These are phyloP conservation scores for Piprites chloris DNA, from an alignment of 2,113 vertebrate genomes.

Conservation along the genomic window DNA sequence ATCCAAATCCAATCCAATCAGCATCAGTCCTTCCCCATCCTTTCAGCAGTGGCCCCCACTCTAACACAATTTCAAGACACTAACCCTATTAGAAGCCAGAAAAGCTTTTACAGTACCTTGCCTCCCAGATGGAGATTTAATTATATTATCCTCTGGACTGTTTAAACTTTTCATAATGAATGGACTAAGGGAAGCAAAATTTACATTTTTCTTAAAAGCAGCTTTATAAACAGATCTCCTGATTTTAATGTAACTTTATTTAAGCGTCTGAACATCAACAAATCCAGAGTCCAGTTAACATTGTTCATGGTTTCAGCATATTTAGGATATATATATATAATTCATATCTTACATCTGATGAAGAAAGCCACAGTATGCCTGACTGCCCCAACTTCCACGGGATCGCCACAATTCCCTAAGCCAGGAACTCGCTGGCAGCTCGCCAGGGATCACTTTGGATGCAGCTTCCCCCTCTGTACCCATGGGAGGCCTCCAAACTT, in stretches of 20 bases:
- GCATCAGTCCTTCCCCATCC: neutral
- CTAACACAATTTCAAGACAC: neutral
- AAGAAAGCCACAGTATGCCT: slow-evolving; percentile 60
- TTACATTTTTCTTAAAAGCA: slow-evolving; percentile 43
- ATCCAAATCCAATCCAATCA: neutral
- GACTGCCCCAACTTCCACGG: slow-evolving; percentile 46
- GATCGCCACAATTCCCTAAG: neutral
- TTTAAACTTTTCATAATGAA: neutral
- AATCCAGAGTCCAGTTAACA: slow-evolving; percentile 70
- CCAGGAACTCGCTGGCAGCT: neutral
- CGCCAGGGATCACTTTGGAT: neutral
- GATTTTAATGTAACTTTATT: slow-evolving; percentile 74
- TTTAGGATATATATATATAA: slow-evolving; percentile 64
- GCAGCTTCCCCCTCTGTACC: neutral
- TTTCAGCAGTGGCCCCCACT: neutral
- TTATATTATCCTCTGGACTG: neutral
- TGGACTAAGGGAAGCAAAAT: neutral
- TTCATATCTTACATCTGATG: slow-evolving; percentile 64
- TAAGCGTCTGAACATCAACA: slow-evolving; percentile 64
- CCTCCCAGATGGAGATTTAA: slow-evolving; percentile 12
- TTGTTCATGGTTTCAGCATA: slow-evolving; percentile 53
- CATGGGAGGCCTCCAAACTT: neutral
- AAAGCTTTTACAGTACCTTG: neutral
- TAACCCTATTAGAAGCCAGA: neutral
- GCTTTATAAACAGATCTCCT: slow-evolving; percentile 37